Percentiles rank a stretch among this genome's conserved stretches.
These are phyloP conservation scores for Oreochromis niloticus DNA, from an alignment of 2,113 vertebrate genomes.

Conservation along the genomic window DNA sequence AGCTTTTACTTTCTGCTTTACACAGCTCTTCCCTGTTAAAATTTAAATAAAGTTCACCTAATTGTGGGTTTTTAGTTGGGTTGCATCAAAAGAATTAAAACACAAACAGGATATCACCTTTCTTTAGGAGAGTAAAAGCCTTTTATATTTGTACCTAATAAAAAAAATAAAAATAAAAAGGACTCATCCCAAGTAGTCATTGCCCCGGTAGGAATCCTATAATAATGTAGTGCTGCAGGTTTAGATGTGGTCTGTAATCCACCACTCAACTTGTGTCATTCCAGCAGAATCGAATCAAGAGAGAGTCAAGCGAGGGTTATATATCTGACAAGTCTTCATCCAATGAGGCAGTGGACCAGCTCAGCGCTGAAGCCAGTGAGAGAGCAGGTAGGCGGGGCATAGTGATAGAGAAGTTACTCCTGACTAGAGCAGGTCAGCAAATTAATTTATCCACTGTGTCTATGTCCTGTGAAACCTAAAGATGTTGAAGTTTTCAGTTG, in stretches of 20 bases:
- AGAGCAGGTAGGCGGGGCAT: slow-evolving; percentile 70
- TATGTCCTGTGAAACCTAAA: neutral
- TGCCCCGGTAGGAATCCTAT: neutral
- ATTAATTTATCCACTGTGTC: neutral
- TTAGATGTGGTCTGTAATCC: neutral
- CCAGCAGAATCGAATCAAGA: slow-evolving; percentile 75
- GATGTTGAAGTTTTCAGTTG: neutral
- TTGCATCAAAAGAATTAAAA: neutral
- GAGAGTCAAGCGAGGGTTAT: slow-evolving; percentile 63
- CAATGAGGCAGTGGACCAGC: slow-evolving; percentile 73
- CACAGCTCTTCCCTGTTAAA: neutral
- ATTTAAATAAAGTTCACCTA: neutral
- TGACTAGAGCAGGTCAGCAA: neutral
- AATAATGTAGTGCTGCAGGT: neutral
- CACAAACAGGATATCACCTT: neutral
- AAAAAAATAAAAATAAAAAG: neutral
- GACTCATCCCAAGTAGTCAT: neutral
- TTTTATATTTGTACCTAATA: neutral
- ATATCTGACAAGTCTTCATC: slow-evolving; percentile 70
- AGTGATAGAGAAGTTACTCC: neutral
- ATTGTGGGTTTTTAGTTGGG: neutral
- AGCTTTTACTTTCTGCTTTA: neutral
- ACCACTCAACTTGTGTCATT: slow-evolving; percentile 61
- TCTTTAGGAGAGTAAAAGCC: neutral
- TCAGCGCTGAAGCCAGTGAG: slow-evolving; percentile 69